Evolutionary conservation across 2,113 vertebrate species (phyloP), one percentile per base, ranked within the genome.

Genomic region (Alectura lathami): DNA sequence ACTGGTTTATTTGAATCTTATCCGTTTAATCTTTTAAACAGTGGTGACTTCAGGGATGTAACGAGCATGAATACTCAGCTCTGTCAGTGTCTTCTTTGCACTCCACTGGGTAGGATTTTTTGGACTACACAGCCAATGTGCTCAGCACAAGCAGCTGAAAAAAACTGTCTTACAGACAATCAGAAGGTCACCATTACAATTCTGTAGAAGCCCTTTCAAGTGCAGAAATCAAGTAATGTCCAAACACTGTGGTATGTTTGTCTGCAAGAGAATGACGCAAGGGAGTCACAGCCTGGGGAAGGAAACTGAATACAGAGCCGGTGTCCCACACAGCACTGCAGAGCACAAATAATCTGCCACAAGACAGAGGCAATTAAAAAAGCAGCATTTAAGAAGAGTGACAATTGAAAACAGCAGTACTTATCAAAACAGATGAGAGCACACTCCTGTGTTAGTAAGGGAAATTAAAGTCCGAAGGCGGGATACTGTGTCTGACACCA

Each of bases 291-390:
- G 62, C 34, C 56, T 10, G 5, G 38, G 78, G 66, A 92, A 92
- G 70, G 75, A 85, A 89, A 66, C 24, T n/a, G 48, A 83, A 6
- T 0, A 51, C 51, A 47, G 78, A 87, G 77, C 80, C 75, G 69
- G 77, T 72, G 80, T 54, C 76, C 60, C 34, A 6, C 4, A 7
- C 2, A 5, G 63, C 0, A 0, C 27, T 22, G 54, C 36, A 26
- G 66, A 82, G 67, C 60, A 48, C 74, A 84, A 69, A 79, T 1
- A 47, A 62, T 16, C 57, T 73, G 77, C 62, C 17, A 3, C 17
- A 38, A 43, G 50, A 56, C 0, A 13, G 51, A 73, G 16, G n/a
- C 1, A 1, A 78, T 73, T 38, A 26, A 32, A 85, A 83, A 89
- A 84, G 32, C 60, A 75, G 47, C n/a, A 74, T 56, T 56, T 51